A percentile compares a stretch with the other conserved stretches of the same genome.
phyloP scores from a whole-genome alignment of 2,888 invertebrate species.

The Sinhomidia bicolor region DNA sequence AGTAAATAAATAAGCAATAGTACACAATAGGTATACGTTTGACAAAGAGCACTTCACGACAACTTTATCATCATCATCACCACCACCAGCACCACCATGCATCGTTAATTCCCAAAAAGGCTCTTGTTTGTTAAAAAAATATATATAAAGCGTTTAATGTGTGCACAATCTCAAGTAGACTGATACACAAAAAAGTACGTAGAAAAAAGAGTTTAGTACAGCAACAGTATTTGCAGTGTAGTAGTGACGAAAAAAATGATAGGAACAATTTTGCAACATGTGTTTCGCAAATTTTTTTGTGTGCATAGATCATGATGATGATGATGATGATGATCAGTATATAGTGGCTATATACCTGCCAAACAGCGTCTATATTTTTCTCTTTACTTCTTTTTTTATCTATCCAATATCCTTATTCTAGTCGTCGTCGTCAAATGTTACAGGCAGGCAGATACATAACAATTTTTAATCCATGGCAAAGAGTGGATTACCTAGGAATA shows the following conservation, averaged over 20 bases:
- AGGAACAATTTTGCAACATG: constrained; percentile 69
- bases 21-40: constrained; percentile 13
- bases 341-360: neutral
- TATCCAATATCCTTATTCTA: neutral
- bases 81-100: neutral
- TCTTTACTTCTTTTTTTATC: neutral
- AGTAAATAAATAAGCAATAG: constrained; percentile 22
- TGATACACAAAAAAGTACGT: neutral
- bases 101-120: constrained; percentile 66
- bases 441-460: constrained; percentile 48
- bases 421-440: constrained; percentile 46
- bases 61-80: constrained; percentile 20
- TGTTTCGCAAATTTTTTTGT: constrained; percentile 61
- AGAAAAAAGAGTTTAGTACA: neutral
- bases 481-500: neutral
- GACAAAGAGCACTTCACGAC: constrained; percentile 41
- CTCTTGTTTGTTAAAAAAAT: constrained; percentile 20
- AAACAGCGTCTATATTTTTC: neutral
- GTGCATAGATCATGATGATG: too few species aligned
- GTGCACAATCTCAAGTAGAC: neutral
- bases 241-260: constrained; percentile 11
- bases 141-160: neutral
- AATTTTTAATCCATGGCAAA: neutral
- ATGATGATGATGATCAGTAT: neutral
- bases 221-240: too few species aligned